Base-by-base conservation (phyloP, 1,140 invertebrate species). In the Aphis gossypii region DNA sequence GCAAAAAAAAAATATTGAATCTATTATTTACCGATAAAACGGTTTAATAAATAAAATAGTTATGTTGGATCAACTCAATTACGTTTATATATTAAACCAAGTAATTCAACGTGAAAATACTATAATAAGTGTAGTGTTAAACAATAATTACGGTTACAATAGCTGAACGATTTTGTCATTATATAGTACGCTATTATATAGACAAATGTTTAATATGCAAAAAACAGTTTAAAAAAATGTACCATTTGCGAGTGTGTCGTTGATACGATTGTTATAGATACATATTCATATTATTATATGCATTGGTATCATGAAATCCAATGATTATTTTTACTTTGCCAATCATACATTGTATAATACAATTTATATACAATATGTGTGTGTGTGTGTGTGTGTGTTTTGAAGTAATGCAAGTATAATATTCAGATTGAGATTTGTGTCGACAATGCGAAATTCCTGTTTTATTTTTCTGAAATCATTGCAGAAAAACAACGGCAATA, bases 391-490 rank as follows among this genome's bases (percentile, higher is more conserved):
- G 48, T 18, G 18, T 48, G 9, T 51, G 48, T 51, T n/a, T 68
- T 68, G 14, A 76, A 76, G 60, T 30, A 76, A 76, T 76, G n/a
- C 30, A 76, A 76, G 30, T 76, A 11, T 56, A 51, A 68, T 76
- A 76, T 76, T 76, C 30, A 76, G 60, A 76, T 76, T 76, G 9
- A 68, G 30, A 68, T 68, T 20, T 76, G n/a, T 76, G n/a, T 76
- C 60, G 60, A 76, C 60, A 5, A 76, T 18, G 30, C 60, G 60
- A 20, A 76, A 76, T 76, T 76, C 60, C 2, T n/a, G n/a, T n/a
- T 76, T 76, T 76, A 76, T 76, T n/a, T 76, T 76, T 76, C 18
- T 35, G 60, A 76, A 76, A 76, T 76, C 60, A 76, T 76, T n/a
- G 60, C n/a, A 76, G 14, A 76, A 18, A 76, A 76, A n/a, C 60